phyloP scores from a whole-genome alignment of 2,797 vertebrate species.

The Chanos chanos region DNA sequence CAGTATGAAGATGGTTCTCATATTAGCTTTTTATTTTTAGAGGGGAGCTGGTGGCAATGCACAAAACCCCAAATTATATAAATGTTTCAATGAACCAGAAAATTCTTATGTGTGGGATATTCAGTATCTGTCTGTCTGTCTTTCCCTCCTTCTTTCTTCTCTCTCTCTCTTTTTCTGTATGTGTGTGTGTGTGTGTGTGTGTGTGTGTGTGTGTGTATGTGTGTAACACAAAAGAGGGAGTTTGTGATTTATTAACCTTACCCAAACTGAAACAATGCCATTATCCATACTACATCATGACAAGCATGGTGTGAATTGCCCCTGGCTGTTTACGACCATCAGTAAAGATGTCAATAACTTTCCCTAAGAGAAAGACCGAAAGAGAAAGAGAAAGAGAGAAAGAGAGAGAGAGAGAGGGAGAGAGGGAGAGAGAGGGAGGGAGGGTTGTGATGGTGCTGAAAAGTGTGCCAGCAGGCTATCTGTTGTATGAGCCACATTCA shows the following conservation, averaged over 20 bases:
- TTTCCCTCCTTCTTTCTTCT: too few relatives aligned
- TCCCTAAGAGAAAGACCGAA: conserved; percentile 50
- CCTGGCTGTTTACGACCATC: conserved; percentile 73
- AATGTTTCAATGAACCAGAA: too few relatives aligned
- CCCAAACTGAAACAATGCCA: conserved; percentile 67
- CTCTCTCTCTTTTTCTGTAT: neutral
- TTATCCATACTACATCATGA: conserved; percentile 67
- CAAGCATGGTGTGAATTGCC: conserved; percentile 68
- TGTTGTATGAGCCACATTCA: conserved; percentile 69
- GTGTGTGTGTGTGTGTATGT: conserved; percentile 1
- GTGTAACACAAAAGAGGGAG: conserved; percentile 42
- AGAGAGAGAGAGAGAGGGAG: conserved; percentile 53
- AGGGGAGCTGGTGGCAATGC: too few relatives aligned
- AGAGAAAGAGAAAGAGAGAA: conserved; percentile 16
- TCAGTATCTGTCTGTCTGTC: neutral
- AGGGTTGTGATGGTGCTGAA: conserved; percentile 61
- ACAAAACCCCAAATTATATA: too few relatives aligned
- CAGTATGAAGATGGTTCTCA: too few relatives aligned
- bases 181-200: conserved; percentile 11
- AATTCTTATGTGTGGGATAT: neutral
- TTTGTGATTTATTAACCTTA: conserved; percentile 73
- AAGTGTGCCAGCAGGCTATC: conserved; percentile 74
- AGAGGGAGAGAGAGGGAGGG: conserved; percentile 60
- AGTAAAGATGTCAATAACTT: conserved; percentile 80
- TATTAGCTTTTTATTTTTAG: too few relatives aligned